phyloP scores from a whole-genome alignment of 2,113 vertebrate genomes.

The Brachionichthys hirsutus region DNA sequence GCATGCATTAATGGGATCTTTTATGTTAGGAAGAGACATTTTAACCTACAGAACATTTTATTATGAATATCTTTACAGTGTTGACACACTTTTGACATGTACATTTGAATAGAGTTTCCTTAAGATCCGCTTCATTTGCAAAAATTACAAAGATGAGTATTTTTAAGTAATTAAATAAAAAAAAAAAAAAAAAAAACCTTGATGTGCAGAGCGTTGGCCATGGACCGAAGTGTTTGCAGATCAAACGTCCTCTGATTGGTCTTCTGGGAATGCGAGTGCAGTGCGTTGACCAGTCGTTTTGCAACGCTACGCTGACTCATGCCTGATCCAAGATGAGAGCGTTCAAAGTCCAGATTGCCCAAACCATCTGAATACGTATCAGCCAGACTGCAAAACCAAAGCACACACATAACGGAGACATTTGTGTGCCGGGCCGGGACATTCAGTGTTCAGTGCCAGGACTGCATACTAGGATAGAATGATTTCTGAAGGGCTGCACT shows the following conservation, averaged over 20 bases:
- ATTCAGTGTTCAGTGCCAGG: background rate
- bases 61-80: too few relatives aligned
- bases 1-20: background rate
- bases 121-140: too few relatives aligned
- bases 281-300: constrained; percentile 86
- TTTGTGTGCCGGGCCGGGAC: too few relatives aligned
- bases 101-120: too few relatives aligned
- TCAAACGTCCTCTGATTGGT: constrained; percentile 90
- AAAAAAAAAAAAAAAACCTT: constrained; percentile 69
- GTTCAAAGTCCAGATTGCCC: constrained; percentile 93
- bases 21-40: too few relatives aligned
- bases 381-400: constrained; percentile 79
- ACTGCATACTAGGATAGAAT: background rate
- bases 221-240: constrained; percentile 82
- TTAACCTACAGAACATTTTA: too few relatives aligned
- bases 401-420: background rate
- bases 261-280: constrained; percentile 85
- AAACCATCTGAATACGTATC: constrained; percentile 95
- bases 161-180: too few relatives aligned
- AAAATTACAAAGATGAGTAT: too few relatives aligned
- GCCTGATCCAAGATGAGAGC: constrained; percentile 94
- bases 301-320: constrained; percentile 93
- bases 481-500: background rate
- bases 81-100: background rate
- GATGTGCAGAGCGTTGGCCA: constrained; percentile 84